phyloP scores from a whole-genome alignment of 2,888 invertebrate genomes.

The Helobdella robusta region DNA sequence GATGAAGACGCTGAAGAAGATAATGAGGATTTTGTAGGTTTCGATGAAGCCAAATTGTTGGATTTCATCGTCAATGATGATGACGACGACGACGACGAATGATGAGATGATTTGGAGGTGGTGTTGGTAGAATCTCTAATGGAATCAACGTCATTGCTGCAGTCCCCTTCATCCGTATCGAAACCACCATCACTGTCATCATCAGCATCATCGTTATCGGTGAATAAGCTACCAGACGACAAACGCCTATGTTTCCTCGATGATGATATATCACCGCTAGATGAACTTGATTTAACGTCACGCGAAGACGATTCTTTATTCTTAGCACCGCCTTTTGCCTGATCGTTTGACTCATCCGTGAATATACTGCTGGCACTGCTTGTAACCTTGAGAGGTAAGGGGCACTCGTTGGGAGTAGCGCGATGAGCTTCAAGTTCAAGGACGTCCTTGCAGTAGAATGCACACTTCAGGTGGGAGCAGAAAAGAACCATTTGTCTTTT shows the following conservation, averaged over 20 bases:
- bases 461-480: not conserved
- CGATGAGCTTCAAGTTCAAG: not conserved
- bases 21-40: too few relatives aligned
- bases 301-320: too few relatives aligned
- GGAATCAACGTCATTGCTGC: not conserved
- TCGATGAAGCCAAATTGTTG: too few relatives aligned
- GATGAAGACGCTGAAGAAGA: too few relatives aligned
- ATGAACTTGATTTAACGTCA: too few relatives aligned
- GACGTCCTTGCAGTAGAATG: conserved; percentile 14
- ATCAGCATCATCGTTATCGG: not conserved
- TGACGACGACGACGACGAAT: too few relatives aligned
- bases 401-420: conserved; percentile 1
- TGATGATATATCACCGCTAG: too few relatives aligned
- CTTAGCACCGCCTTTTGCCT: not conserved
- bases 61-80: not conserved
- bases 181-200: not conserved
- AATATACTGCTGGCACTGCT: not conserved
- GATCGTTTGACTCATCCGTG: not conserved
- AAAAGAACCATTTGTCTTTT: conserved; percentile 27
- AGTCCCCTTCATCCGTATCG: not conserved
- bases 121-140: not conserved
- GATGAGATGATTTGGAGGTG: not conserved
- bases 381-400: not conserved
- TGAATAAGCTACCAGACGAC: too few relatives aligned
- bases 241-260: too few relatives aligned